These are phyloP conservation scores for Thelaira solivaga DNA, from an alignment of 2,888 invertebrate genomes.

Conservation along the genomic window DNA sequence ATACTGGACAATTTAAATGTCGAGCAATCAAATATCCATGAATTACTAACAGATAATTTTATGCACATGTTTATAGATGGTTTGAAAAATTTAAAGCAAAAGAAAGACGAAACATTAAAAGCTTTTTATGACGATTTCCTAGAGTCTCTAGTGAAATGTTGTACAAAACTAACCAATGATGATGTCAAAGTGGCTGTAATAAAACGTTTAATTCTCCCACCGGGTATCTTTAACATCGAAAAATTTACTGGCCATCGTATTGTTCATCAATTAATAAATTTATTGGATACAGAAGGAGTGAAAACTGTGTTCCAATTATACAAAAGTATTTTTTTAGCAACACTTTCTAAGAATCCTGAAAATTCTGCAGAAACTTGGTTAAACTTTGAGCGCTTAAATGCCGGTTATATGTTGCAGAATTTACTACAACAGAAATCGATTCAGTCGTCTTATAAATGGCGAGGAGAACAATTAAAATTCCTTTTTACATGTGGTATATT, in stretches of 20 bases:
- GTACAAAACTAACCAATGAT: slow-evolving; percentile 78
- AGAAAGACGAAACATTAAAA: slow-evolving; percentile 67
- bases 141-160: slow-evolving; percentile 79
- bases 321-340: slow-evolving; percentile 80
- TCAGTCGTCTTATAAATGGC: slow-evolving; percentile 79
- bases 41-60: slow-evolving; percentile 82
- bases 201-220: slow-evolving; percentile 82
- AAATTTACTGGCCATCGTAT: slow-evolving; percentile 83
- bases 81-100: slow-evolving; percentile 78
- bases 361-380: slow-evolving; percentile 80
- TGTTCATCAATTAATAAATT: slow-evolving; percentile 81
- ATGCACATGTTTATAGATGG: slow-evolving; percentile 82
- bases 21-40: slow-evolving; percentile 78
- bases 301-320: slow-evolving; percentile 82
- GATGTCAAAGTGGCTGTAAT: slow-evolving; percentile 80
- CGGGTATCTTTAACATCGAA: slow-evolving; percentile 86
- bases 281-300: slow-evolving; percentile 80
- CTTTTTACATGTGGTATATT: slow-evolving; percentile 83
- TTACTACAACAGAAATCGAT: slow-evolving; percentile 76
- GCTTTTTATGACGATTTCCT: slow-evolving; percentile 77
- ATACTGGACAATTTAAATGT: slow-evolving; percentile 75
- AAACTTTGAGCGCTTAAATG: slow-evolving; percentile 83
- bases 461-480: slow-evolving; percentile 81
- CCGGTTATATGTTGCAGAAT: slow-evolving; percentile 80
- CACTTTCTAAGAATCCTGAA: slow-evolving; percentile 77